Base-by-base conservation (phyloP, 2,113 vertebrate species). In the Acanthisitta chloris region DNA sequence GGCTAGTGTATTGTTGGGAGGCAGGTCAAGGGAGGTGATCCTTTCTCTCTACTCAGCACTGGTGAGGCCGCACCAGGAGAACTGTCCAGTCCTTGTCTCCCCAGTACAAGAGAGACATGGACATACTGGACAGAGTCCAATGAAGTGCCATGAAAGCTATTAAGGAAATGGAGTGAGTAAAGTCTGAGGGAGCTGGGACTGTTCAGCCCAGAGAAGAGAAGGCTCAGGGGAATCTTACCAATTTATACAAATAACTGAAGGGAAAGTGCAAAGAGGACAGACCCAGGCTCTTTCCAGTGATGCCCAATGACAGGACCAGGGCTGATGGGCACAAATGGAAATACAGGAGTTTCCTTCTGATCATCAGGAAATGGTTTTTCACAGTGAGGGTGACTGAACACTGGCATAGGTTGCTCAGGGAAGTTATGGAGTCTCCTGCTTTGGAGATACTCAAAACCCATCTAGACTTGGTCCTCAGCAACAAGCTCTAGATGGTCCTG, bases 371-470 rank as follows among this genome's bases (percentile, higher is more conserved):
- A 11, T 9, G 14, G 21, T 51, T 59, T 67, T 65, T 36, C 16
- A 20, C 19, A 8, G 7, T n/a, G 49, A 78, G 10, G 2, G 9
- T 73, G 40, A 8, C 62, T 9, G 6, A 64, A 14, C 31, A 21
- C 28, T 2, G 10, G 8, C 46, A 55, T 33, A 42, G 17, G 17
- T 12, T 92, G 42, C 38, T 33, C 33, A 42, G 38, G 16, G 28
- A 54, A 0, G 0, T 46, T 66, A 15, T 26, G 21, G 51, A 26
- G 43, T 62, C 46, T 71, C 17, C 38, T 4, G 4, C 8, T 3
- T 21, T 59, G 36, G n/a, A 81, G 29, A 55, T 42, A 64, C 1
- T 71, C 6, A 45, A 42, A 95, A 88, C 36, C 34, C 2, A 2
- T 5, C 59, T 79, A 46, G 14, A 33, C 3, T 2, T 9, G 6